Percentiles rank a stretch among this genome's conserved stretches.
Conservation (phyloP, 2,797 vertebrate species). For the Chelmon rostratus region DNA sequence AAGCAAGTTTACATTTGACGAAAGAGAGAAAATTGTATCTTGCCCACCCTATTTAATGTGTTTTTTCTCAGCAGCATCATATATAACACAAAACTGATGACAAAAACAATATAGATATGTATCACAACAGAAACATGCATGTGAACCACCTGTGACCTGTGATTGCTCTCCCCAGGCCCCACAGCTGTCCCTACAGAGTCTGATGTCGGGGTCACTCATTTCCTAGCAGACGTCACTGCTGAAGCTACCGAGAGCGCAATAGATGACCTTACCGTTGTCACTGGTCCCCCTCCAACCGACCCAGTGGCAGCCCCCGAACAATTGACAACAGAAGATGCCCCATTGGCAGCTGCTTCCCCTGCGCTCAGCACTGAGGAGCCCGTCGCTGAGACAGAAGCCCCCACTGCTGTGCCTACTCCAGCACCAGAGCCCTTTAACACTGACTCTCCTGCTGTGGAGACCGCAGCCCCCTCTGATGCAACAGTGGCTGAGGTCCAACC, state of each 20-base stretch:
- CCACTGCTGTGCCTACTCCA: background rate
- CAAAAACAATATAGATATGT: background rate
- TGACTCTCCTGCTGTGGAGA: background rate
- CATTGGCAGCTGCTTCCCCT: rapidly evolving
- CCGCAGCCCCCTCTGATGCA: background rate
- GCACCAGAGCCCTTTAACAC: background rate
- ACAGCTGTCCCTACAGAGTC: conserved; percentile 29
- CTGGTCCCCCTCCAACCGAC: background rate
- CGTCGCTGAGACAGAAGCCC: background rate
- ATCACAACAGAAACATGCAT: background rate
- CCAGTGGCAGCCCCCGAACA: background rate
- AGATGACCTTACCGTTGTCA: background rate
- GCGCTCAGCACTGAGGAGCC: background rate
- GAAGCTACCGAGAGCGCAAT: rapidly evolving
- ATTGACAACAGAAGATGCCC: background rate
- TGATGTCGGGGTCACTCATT: rapidly evolving
- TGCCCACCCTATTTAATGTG: no score
- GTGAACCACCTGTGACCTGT: conserved; percentile 7
- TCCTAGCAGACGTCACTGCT: rapidly evolving
- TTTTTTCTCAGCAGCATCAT: background rate
- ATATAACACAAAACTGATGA: background rate
- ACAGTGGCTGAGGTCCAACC: background rate
- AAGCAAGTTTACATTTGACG: no score
- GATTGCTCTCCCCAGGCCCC: conserved; percentile 70
- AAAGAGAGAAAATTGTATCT: background rate